Evolutionary conservation across 2,797 vertebrate species (phyloP), one percentile per base, ranked within the genome.

Genomic region (Crotalus adamanteus): DNA sequence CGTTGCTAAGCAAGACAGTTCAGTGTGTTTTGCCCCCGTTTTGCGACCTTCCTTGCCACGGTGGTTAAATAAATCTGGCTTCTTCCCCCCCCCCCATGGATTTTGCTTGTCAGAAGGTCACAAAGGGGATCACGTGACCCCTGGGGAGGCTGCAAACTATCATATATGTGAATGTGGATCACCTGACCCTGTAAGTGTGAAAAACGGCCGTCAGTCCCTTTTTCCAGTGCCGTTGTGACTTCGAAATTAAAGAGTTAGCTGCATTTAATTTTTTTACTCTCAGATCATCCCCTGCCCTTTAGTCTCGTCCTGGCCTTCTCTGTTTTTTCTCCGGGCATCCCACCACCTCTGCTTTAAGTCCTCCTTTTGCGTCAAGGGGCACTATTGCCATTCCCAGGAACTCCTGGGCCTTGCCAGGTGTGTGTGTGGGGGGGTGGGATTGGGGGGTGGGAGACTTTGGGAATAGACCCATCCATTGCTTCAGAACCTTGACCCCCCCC

Each of bases 401-500:
- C 2, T 37, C 69, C 69, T 1, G 31, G 31, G 69, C 69, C 7
- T 78, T 78, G 69, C 69, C 69, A 42, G 18, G 69, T 2, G 2
- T 22, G 37, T 37, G 37, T 37, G 37, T 37, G 37, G 1, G 37
- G 1, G 37, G 1, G 0, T 1, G 5, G 0, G 28, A 1, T 13
- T 6, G 28, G n/a, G n/a, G 4, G 65, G 42, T 42, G 2, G 14
- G n/a, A n/a, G 28, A 14, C 12, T 65, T 28, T 2, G 12, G 28
- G 9, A 6, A 61, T 61, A 61, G 61, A 4, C 26, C 25, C 25
- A 63, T 13, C 25, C 3, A 3, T 31, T 69, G 18, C 37, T 42
- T 42, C 73, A 42, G 3, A 78, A 37, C 18, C 37, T 69, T 18
- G n/a, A 7, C 37, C n/a, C 9, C 18, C 18, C 56, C 14, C 31